phyloP scores from a whole-genome alignment of 2,888 invertebrate species.

The Lasioglossum leucozonium region DNA sequence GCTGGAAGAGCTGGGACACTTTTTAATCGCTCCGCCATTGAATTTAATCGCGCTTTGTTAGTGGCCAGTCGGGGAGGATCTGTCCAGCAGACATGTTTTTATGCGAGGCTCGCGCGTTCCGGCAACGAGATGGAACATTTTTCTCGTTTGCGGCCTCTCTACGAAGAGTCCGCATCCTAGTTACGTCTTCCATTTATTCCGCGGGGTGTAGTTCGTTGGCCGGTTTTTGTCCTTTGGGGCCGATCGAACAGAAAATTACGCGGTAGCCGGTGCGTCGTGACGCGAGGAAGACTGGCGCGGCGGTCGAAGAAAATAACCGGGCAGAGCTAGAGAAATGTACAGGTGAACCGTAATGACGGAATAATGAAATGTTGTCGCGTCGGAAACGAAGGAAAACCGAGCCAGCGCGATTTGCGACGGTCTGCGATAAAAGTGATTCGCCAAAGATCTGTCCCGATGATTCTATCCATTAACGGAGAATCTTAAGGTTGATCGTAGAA shows the following conservation, averaged over 20 bases:
- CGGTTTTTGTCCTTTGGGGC: constrained; percentile 63
- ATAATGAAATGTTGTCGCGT: not conserved
- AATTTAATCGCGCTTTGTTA: constrained; percentile 1
- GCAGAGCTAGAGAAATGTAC: not conserved
- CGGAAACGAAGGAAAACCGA: not conserved
- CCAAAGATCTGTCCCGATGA: not conserved
- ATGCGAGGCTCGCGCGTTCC: constrained; percentile 16
- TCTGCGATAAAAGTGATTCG: not conserved
- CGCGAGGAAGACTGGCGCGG: not conserved
- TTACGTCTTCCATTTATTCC: constrained; percentile 54
- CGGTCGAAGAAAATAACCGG: not conserved
- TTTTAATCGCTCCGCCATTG: not conserved
- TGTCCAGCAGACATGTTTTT: not conserved
- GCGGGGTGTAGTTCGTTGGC: constrained; percentile 36
- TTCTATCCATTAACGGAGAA: not conserved
- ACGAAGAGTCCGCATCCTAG: constrained; percentile 29
- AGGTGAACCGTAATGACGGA: constrained; percentile 1
- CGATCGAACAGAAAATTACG: constrained; percentile 71
- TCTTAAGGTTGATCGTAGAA: not conserved
- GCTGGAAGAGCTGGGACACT: not conserved
- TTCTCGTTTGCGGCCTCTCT: constrained; percentile 13
- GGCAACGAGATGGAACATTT: constrained; percentile 37
- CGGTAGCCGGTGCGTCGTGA: constrained; percentile 31
- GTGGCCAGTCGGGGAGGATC: not conserved
- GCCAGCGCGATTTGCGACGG: not conserved